These are phyloP conservation scores for Polypedilum vanderplanki DNA, from an alignment of 1,140 invertebrate species.

Conservation along the genomic window DNA sequence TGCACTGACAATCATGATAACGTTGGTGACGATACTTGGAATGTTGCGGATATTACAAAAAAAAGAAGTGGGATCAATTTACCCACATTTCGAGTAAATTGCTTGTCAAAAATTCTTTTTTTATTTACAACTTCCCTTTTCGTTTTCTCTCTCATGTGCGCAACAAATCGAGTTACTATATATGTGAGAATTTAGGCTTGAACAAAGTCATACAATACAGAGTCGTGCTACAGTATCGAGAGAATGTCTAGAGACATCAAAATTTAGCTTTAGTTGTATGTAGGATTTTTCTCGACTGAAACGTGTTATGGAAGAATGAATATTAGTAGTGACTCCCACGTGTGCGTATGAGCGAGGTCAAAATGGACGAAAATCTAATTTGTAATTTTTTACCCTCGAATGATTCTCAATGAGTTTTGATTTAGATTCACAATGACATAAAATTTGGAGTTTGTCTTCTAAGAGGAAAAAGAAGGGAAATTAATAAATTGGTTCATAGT, in stretches of 20 bases:
- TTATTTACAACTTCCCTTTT: neutral
- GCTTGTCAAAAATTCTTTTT: slow-evolving; percentile 1
- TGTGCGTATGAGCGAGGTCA: neutral
- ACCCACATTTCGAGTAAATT: neutral
- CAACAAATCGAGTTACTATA: neutral
- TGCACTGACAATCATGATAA: neutral
- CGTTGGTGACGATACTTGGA: neutral
- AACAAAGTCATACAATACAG: neutral
- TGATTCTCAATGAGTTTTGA: neutral
- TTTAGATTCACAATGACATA: neutral
- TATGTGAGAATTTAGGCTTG: neutral
- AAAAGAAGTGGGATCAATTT: neutral
- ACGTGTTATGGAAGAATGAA: neutral
- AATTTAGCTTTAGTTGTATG: neutral
- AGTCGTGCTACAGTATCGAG: neutral
- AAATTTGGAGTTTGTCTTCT: too few species aligned
- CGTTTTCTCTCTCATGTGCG: neutral
- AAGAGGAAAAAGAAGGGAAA: too few species aligned
- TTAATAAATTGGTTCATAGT: too few species aligned
- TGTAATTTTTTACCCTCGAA: slow-evolving; percentile 1
- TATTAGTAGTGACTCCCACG: neutral
- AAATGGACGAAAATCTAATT: neutral
- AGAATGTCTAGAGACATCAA: neutral
- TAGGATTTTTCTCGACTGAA: neutral
- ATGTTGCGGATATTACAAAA: neutral